Conservation (phyloP, 2,888 invertebrate species). For the Spatulosminthurus flaviceps region DNA sequence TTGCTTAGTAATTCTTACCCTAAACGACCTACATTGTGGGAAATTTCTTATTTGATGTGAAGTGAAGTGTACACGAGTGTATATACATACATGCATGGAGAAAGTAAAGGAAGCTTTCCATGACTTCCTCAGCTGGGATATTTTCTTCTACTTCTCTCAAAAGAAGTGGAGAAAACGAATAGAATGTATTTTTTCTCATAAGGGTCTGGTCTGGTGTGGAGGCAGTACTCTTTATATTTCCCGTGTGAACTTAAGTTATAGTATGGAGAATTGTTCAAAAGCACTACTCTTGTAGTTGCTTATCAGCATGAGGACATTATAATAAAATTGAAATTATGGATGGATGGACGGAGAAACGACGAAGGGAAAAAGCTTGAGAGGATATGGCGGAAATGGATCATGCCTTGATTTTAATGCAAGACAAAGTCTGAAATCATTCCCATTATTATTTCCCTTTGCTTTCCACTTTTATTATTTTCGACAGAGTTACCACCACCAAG, state of each 20-base stretch:
- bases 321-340: slow-evolving; percentile 50
- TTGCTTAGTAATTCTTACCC: too few relatives aligned
- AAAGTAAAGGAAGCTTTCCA: slow-evolving; percentile 2
- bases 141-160: neutral
- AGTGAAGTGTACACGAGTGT: too few relatives aligned
- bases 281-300: too few relatives aligned
- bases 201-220: neutral
- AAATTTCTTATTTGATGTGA: too few relatives aligned
- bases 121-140: neutral
- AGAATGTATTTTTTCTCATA: neutral
- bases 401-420: slow-evolving; percentile 26
- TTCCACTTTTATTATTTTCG: neutral
- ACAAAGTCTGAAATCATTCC: neutral
- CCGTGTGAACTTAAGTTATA: too few relatives aligned
- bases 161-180: neutral
- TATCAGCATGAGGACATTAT: slow-evolving; percentile 50
- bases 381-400: slow-evolving; percentile 48
- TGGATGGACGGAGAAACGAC: slow-evolving; percentile 36
- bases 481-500: neutral
- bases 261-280: too few relatives aligned
- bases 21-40: too few relatives aligned
- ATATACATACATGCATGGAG: neutral
- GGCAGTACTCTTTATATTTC: too few relatives aligned
- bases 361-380: slow-evolving; percentile 8
- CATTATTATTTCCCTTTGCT: slow-evolving; percentile 7